phyloP scores from a whole-genome alignment of 2,888 invertebrate genomes.

The Taenaris catops region DNA sequence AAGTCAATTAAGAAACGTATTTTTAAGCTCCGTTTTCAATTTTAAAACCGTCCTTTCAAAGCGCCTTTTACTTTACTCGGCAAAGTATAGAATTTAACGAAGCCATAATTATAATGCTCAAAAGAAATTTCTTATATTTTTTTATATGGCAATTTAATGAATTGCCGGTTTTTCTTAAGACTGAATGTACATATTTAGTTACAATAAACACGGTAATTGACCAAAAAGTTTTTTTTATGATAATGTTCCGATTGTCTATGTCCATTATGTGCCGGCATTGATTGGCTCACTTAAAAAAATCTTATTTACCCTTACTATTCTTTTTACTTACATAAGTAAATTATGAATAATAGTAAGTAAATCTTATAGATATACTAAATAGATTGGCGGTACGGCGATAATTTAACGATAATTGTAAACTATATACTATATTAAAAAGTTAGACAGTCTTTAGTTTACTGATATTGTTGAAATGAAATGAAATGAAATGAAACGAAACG shows the following conservation, averaged over 20 bases:
- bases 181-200: conserved; percentile 36
- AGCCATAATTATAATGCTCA: conserved; percentile 62
- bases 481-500: too few species aligned
- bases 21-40: conserved; percentile 47
- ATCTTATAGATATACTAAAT: too few species aligned
- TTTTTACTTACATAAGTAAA: too few species aligned
- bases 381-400: too few species aligned
- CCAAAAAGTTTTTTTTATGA: conserved; percentile 24
- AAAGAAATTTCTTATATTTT: conserved; percentile 48
- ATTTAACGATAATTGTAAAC: too few species aligned
- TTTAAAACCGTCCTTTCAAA: conserved; percentile 53
- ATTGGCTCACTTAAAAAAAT: too few species aligned
- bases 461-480: too few species aligned
- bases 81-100: conserved; percentile 63
- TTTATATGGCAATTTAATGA: conserved; percentile 46
- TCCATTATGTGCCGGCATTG: conserved; percentile 9
- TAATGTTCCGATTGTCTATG: conserved; percentile 31
- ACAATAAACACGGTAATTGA: conserved; percentile 27
- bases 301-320: too few species aligned
- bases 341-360: too few species aligned
- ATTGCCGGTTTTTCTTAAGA: conserved; percentile 51
- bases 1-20: conserved; percentile 43
- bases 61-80: conserved; percentile 54
- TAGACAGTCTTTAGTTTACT: too few species aligned
- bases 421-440: too few species aligned